phyloP scores from a whole-genome alignment of 2,888 invertebrate genomes.

The Scaptomyza reducta region DNA sequence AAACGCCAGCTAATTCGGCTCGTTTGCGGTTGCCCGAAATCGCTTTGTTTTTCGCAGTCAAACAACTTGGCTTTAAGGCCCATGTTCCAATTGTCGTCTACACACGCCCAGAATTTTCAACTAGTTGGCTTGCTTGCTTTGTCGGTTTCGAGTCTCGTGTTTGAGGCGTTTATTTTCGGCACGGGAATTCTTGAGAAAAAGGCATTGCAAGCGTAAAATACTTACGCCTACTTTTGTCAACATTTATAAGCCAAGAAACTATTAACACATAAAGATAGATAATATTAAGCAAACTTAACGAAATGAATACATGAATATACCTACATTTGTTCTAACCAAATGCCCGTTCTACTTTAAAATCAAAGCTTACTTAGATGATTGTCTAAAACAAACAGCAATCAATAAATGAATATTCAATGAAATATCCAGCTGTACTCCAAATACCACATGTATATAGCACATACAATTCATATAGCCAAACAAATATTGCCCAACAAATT shows the following conservation, averaged over 20 bases:
- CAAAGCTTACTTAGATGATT: conserved; percentile 4
- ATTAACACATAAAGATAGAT: too few species aligned
- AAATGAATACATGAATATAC: too few species aligned
- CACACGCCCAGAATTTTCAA: conserved; percentile 23
- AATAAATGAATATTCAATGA: conserved; percentile 33
- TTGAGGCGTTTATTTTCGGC: conserved; percentile 6
- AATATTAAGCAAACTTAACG: too few species aligned
- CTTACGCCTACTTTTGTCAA: too few species aligned
- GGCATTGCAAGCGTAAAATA: too few species aligned
- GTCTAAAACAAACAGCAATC: conserved; percentile 8
- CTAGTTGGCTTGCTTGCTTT: conserved; percentile 10
- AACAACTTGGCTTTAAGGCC: conserved; percentile 27
- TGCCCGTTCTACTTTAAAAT: neutral
- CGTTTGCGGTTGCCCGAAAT: conserved; percentile 52
- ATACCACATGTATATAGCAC: conserved; percentile 9
- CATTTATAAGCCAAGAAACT: too few species aligned
- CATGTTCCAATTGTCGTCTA: conserved; percentile 15
- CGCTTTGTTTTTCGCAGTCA: conserved; percentile 55
- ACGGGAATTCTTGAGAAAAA: neutral
- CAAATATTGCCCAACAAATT: conserved; percentile 47
- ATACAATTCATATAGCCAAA: conserved; percentile 19
- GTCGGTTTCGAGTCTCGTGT: conserved; percentile 22
- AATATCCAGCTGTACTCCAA: conserved; percentile 23
- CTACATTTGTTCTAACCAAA: neutral
- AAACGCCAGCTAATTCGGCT: conserved; percentile 55